Evolutionary conservation across 2,113 vertebrate genomes (phyloP).

Genomic region (Zootoca vivipara): DNA sequence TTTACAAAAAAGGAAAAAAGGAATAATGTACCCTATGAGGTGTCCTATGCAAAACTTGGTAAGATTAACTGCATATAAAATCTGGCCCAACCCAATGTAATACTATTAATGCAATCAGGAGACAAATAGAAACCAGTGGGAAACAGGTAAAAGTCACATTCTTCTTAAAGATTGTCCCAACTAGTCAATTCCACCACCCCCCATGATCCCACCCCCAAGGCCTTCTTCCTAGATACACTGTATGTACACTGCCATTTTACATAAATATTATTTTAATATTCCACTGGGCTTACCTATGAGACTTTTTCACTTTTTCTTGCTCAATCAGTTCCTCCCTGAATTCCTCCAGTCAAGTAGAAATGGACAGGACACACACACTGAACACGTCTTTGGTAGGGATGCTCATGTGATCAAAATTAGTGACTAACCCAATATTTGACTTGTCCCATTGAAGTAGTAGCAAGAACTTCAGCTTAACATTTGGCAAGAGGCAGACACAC

Average conservation of each 20-base stretch:
- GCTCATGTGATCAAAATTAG: background rate
- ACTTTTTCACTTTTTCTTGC: constrained; percentile 5
- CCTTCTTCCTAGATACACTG: background rate
- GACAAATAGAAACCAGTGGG: constrained; percentile 48
- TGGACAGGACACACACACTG: constrained; percentile 60
- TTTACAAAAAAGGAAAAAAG: constrained; percentile 69
- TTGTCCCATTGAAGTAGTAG: background rate
- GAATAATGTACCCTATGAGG: constrained; percentile 79
- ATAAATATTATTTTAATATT: constrained; percentile 19
- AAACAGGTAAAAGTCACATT: constrained; percentile 31
- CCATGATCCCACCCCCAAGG: background rate
- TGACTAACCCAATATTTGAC: constrained; percentile 10
- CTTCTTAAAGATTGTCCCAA: constrained; percentile 62
- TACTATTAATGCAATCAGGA: constrained; percentile 53
- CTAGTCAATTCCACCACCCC: background rate
- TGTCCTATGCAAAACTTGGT: constrained; percentile 82
- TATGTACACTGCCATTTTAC: constrained; percentile 7
- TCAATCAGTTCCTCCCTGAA: constrained; percentile 19
- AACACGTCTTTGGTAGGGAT: constrained; percentile 56
- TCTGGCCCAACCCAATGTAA: constrained; percentile 71
- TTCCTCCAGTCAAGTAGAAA: constrained; percentile 40
- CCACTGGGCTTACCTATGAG: constrained; percentile 34
- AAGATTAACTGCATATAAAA: constrained; percentile 86
- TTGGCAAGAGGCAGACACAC: constrained; percentile 55
- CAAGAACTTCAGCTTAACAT: constrained; percentile 20